Evolutionary conservation across 2,113 vertebrate genomes (phyloP), one percentile per base, ranked within the genome.

Genomic region (Actinemys pallida): DNA sequence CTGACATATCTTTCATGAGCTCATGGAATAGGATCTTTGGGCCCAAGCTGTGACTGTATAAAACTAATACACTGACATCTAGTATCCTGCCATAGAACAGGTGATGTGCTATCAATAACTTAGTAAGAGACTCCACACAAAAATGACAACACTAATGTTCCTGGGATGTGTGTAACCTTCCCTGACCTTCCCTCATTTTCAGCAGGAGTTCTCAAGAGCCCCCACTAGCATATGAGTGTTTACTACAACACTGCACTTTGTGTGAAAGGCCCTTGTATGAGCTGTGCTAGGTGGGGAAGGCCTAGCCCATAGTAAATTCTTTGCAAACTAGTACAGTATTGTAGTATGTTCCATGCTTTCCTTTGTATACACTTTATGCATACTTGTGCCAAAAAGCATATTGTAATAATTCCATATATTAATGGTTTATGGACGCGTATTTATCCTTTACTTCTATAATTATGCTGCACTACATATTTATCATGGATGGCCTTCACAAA

Each of bases 1-100:
- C 81, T 86, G 39, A 52, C 76, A 0, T 52, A 2, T 86, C 85
- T 81, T 90, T 96, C 78, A 86, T 87, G 65, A 96, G 85, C 80
- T 94, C 90, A 79, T 57, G 93, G 89, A 93, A 90, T n/a, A 16
- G 11, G 49, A 91, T 96, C 91, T 95, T 52, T 90, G n/a, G 75
- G 90, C 83, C 90, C 69, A 56, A 87, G 65, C 50, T 62, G 87
- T 95, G 94, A 79, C 0, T 59, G 45, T 81, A 76, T 83, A 79
- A 85, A 92, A 93, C 39, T 95, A 95, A 94, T 91, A 78, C 50
- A 47, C 22, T 81, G 81, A 89, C 93, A 94, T 93, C 87, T 62
- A 2, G 0, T 54, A 89, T 93, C 79, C 84, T 93, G 92, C 84
- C 87, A 94, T 91, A 82, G 81, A 95, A 87, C 82, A 1, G 1